Base-by-base conservation (phyloP, 2,113 vertebrate species). In the Todiramphus saurophagus region DNA sequence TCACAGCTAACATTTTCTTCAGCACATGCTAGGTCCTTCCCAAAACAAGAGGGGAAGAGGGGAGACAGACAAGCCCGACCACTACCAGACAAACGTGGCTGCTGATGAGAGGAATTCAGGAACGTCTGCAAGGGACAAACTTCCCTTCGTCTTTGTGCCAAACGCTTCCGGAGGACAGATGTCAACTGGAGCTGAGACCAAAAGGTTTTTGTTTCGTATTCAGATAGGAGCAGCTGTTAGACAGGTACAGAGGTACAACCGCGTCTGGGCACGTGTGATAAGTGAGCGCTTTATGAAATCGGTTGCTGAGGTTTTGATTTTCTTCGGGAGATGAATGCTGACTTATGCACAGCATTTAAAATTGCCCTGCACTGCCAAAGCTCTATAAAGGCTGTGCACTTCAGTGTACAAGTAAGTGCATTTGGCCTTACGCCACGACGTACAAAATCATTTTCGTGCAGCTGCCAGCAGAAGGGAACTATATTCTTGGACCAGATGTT, bases 401-500 rank as follows among this genome's bases (percentile, higher is more conserved):
- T 93, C 53, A 91, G 72, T 46, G 72, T 43, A 85, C 66, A 77
- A 92, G 78, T 68, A 96, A 96, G 87, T 93, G 79, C 58, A 77
- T 43, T 83, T 97, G 97, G 89, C 90, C 1, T 66, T n/a, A 56
- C 0, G 87, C 95, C 92, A 95, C 68, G 30, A 68, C 20, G 79
- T 84, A 94, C 73, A 90, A 96, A 96, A 91, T 93, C 82, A 96
- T 84, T 97, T 96, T 89, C 95, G 56, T 59, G 87, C 48, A 95
- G 72, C 86, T 96, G 93, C 89, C 94, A 97, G 87, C 72, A 97
- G 86, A 96, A 94, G 86, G 93, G 86, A 98, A 91, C 64, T 92
- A 90, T 94, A 95, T 89, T 96, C 93, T 94, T 91, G 90, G 83
- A 89, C 78, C 97, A 97, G 94, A 96, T 96, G 93, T 95, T 97